Base-by-base conservation (phyloP, 2,113 vertebrate species). In the Pholis gunnellus region DNA sequence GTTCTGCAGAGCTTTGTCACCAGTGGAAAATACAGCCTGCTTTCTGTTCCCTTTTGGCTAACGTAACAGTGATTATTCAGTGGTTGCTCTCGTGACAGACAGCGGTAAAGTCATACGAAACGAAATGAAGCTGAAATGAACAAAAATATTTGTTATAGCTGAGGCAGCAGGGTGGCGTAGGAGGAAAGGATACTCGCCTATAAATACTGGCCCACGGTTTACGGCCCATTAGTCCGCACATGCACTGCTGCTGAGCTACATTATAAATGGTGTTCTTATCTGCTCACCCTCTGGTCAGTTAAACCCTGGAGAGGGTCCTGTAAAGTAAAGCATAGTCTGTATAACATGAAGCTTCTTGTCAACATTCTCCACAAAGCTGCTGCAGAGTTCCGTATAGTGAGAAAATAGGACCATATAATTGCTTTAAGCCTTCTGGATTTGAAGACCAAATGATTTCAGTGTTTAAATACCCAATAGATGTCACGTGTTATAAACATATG, bases 1-100 rank as follows among this genome's bases (percentile, higher is more conserved):
- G 68, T 72, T 64, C 57, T 64, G 68, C 36, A 9, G 42, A 79
- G 44, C 36, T 63, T 71, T 42, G 68, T 63, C 68, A 64, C 56
- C n/a, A 36, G 3, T 9, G 20, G 38, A 59, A 48, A 61, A 70
- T 20, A 27, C 22, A 70, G 22, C 25, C 54, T 61, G 66, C 44
- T 72, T 72, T 65, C 40, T 60, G 48, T 61, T 69, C 76, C 61
- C 40, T 48, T 66, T 78, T 27, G 29, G 22, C 56, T 36, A 60
- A 68, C 18, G 48, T 2, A 25, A 69, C 18, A 34, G 40, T n/a
- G 3, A 75, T 75, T 56, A 75, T 54, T 40, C 59, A 52, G 11
- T 7, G 18, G 44, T 75, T n/a, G 5, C 56, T 31, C 27, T 60
- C 22, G 18, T n/a, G 7, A 61, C 56, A 61, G 42, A 61, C 57